phyloP scores from a whole-genome alignment of 2,888 invertebrate species.

The Drosophila meridionalis region DNA sequence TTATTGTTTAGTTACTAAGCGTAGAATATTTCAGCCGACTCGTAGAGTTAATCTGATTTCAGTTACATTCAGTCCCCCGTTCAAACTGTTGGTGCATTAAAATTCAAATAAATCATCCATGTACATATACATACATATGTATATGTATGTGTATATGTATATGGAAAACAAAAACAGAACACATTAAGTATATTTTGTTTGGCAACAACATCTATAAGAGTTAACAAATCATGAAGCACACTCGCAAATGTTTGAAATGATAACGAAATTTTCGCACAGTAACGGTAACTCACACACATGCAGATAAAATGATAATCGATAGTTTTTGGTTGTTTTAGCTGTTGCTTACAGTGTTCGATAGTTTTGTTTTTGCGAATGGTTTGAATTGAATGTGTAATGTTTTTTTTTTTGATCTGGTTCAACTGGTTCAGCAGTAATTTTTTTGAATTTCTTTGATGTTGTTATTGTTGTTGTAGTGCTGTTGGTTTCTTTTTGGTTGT shows the following conservation, averaged over 20 bases:
- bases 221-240: slow-evolving; percentile 14
- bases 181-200: slow-evolving; percentile 24
- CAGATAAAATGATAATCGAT: slow-evolving; percentile 61
- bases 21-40: slow-evolving; percentile 25
- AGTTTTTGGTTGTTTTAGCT: slow-evolving; percentile 47
- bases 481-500: slow-evolving; percentile 39
- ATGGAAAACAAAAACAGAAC: slow-evolving; percentile 25
- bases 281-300: slow-evolving; percentile 58
- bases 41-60: slow-evolving; percentile 1
- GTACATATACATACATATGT: slow-evolving; percentile 12
- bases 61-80: slow-evolving; percentile 14
- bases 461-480: slow-evolving; percentile 44
- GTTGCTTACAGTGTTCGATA: slow-evolving; percentile 73
- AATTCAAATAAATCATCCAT: slow-evolving; percentile 38
- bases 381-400: slow-evolving; percentile 63
- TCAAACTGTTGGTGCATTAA: slow-evolving; percentile 56
- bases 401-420: slow-evolving; percentile 44
- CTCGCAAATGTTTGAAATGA: slow-evolving; percentile 18
- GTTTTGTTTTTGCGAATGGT: slow-evolving; percentile 46
- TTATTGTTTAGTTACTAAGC: slow-evolving; percentile 10
- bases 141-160: background rate
- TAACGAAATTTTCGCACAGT: slow-evolving; percentile 41
- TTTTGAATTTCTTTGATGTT: slow-evolving; percentile 41
- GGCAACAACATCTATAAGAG: slow-evolving; percentile 45
- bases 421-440: slow-evolving; percentile 36